Evolutionary conservation across 2,113 vertebrate genomes (phyloP).

Genomic region (Hepsetus odoe): DNA sequence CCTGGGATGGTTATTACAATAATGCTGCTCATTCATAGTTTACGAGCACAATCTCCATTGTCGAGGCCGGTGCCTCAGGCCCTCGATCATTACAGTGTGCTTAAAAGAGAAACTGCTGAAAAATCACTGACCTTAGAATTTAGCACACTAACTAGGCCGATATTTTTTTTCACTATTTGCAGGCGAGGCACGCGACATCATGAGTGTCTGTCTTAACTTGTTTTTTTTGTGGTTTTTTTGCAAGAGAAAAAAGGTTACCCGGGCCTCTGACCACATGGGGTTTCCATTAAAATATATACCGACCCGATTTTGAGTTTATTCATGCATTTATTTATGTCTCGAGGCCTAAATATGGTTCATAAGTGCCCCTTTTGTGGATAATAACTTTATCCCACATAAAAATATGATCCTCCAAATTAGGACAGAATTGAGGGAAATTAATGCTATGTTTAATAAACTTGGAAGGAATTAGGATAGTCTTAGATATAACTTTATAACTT

Average conservation of each 20-base stretch:
- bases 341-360: neutral
- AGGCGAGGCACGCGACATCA: slow-evolving; percentile 24
- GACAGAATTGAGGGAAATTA: neutral
- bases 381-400: neutral
- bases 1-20: slow-evolving; percentile 39
- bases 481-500: slow-evolving; percentile 1
- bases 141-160: slow-evolving; percentile 21
- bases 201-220: slow-evolving; percentile 29
- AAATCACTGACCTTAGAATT: slow-evolving; percentile 36
- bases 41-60: slow-evolving; percentile 42
- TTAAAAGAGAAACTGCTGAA: slow-evolving; percentile 30
- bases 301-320: slow-evolving; percentile 21
- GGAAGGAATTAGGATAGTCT: neutral
- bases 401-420: neutral
- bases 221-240: no score
- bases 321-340: slow-evolving; percentile 24
- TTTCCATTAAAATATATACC: slow-evolving; percentile 11
- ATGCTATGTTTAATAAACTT: neutral
- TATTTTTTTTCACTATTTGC: neutral
- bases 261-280: neutral
- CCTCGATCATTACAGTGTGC: slow-evolving; percentile 19
- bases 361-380: slow-evolving; percentile 1
- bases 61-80: slow-evolving; percentile 39
- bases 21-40: slow-evolving; percentile 49
- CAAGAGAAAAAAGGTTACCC: neutral